Evolutionary conservation across 2,797 vertebrate genomes (phyloP).

Genomic region (Numenius phaeopus): DNA sequence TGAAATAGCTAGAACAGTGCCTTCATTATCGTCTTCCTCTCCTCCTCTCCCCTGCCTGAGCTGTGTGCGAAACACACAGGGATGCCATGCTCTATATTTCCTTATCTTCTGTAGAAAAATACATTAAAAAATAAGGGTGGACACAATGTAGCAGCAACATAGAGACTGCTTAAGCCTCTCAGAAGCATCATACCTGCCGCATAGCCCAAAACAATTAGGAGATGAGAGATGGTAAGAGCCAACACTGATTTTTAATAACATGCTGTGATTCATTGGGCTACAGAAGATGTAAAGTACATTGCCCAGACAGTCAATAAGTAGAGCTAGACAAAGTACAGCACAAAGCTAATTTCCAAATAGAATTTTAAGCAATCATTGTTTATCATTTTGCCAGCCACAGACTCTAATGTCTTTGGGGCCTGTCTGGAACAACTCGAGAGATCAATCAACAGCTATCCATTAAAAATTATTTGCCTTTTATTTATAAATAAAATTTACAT

Average conservation of each 20-base stretch:
- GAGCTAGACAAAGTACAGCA: constrained; percentile 27
- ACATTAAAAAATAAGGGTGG: neutral
- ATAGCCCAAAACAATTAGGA: neutral
- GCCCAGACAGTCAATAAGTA: constrained; percentile 43
- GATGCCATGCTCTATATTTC: neutral
- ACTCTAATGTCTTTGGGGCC: constrained; percentile 25
- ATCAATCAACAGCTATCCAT: constrained; percentile 10
- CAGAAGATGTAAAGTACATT: constrained; percentile 25
- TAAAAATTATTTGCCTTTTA: constrained; percentile 25
- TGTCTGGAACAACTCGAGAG: constrained; percentile 2
- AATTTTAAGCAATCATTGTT: constrained; percentile 42
- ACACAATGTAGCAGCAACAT: neutral
- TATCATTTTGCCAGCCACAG: constrained; percentile 56
- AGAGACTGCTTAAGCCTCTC: neutral
- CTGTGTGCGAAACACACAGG: neutral
- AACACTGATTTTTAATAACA: constrained; percentile 40
- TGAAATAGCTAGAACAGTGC: neutral
- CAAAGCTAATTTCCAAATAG: constrained; percentile 53
- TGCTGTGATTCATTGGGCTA: constrained; percentile 20
- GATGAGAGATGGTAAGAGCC: neutral
- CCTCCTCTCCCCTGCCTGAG: neutral
- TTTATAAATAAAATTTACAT: constrained; percentile 36
- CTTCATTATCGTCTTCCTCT: neutral
- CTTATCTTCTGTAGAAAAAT: neutral
- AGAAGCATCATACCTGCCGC: neutral